These are phyloP conservation scores for Agelastica alni DNA, from an alignment of 2,888 invertebrate genomes.

Conservation along the genomic window DNA sequence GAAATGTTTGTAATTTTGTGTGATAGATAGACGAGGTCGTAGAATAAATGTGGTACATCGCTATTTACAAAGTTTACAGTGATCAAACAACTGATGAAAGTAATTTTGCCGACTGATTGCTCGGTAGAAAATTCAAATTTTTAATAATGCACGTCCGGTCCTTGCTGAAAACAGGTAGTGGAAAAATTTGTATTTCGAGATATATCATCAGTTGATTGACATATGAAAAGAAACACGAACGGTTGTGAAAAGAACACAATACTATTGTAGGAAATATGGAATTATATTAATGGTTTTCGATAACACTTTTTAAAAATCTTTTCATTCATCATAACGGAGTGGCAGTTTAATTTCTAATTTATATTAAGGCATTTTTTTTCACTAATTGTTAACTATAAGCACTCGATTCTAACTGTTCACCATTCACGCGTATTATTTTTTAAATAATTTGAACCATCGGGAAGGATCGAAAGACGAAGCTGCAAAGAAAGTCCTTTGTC, in stretches of 20 bases:
- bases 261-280: slow-evolving; percentile 38
- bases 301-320: slow-evolving; percentile 30
- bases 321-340: slow-evolving; percentile 24
- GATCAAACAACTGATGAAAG: no score
- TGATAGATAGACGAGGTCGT: no score
- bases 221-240: slow-evolving; percentile 37
- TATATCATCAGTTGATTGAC: slow-evolving; percentile 38
- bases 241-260: slow-evolving; percentile 32
- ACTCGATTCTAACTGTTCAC: no score
- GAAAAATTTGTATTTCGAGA: slow-evolving; percentile 32
- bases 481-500: no score
- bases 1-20: no score
- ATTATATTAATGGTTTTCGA: slow-evolving; percentile 40
- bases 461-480: no score
- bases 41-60: no score
- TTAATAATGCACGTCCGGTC: slow-evolving; percentile 27
- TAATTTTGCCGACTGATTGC: no score
- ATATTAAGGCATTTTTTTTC: background rate
- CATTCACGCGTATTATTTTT: no score
- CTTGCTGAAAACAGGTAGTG: slow-evolving; percentile 38
- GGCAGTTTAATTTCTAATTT: slow-evolving; percentile 26
- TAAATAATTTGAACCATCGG: no score
- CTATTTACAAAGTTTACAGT: no score
- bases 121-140: slow-evolving; percentile 26
- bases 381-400: no score